Conservation (phyloP, 2,797 vertebrate species). For the Sebastes matsubarae region DNA sequence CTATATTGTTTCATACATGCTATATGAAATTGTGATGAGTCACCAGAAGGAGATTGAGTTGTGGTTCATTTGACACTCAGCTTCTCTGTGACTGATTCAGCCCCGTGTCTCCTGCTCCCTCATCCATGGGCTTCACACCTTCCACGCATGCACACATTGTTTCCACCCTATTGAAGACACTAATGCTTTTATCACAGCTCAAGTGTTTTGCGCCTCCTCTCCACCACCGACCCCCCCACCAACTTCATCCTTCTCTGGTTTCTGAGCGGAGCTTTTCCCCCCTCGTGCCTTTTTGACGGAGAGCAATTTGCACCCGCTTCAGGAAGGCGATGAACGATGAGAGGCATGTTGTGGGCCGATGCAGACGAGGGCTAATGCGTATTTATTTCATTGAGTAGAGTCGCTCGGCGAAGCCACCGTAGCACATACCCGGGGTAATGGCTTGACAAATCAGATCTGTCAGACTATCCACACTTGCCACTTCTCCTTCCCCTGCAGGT, state of each 20-base stretch:
- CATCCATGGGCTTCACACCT: conserved; percentile 43
- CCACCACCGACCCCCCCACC: background rate
- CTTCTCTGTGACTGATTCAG: conserved; percentile 33
- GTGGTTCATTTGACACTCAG: conserved; percentile 15
- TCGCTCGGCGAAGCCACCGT: conserved; percentile 48
- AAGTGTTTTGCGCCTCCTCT: conserved; percentile 31
- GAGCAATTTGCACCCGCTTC: conserved; percentile 53
- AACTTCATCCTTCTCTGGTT: conserved; percentile 15
- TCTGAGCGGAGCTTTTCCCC: conserved; percentile 18
- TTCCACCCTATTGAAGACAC: conserved; percentile 43
- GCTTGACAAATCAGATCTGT: conserved; percentile 77
- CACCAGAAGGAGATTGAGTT: conserved; percentile 13
- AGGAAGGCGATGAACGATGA: conserved; percentile 32
- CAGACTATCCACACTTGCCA: conserved; percentile 64
- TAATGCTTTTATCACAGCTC: conserved; percentile 59
- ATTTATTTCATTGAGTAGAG: conserved; percentile 72
- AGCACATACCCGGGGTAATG: conserved; percentile 62
- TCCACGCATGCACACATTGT: conserved; percentile 31
- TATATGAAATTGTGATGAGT: conserved; percentile 12
- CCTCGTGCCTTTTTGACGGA: conserved; percentile 38
- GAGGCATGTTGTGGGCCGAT: conserved; percentile 41
- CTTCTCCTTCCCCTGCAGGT: conserved; percentile 60
- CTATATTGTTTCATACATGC: background rate
- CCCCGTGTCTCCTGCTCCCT: conserved; percentile 40
- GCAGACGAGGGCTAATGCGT: conserved; percentile 53